phyloP scores from a whole-genome alignment of 2,113 vertebrate species.

The Scalopus aquaticus region DNA sequence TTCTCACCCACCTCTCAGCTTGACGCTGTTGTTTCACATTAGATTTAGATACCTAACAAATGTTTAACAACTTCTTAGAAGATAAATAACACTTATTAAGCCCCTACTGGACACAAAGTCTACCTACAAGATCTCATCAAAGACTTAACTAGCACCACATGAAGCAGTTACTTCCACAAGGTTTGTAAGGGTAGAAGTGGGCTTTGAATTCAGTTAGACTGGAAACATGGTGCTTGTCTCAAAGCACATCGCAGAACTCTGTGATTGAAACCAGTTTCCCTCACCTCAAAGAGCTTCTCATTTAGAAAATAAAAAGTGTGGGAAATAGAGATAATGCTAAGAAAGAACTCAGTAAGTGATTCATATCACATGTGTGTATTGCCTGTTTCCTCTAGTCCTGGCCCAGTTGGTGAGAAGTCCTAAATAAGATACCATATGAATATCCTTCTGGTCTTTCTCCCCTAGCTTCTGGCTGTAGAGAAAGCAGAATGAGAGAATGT shows the following conservation, averaged over 20 bases:
- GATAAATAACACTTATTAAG: neutral
- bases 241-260: neutral
- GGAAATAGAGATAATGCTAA: neutral
- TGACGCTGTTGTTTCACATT: neutral
- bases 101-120: neutral
- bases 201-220: neutral
- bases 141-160: neutral
- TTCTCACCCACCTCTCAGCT: neutral
- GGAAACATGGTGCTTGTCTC: neutral
- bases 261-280: neutral
- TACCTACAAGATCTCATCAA: neutral
- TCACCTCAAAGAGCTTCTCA: neutral
- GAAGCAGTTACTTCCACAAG: neutral
- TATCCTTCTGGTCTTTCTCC: neutral
- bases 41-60: neutral
- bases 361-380: neutral
- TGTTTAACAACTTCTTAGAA: neutral
- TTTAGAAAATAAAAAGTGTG: neutral
- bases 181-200: neutral
- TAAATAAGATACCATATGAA: neutral
- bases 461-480: neutral
- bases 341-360: neutral
- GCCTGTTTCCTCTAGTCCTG: neutral
- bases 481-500: neutral
- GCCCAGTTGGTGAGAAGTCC: neutral